A percentile compares a stretch with the other conserved stretches of the same genome.
Evolutionary conservation across 2,888 invertebrate genomes (phyloP).

Genomic region (Hyles lineata): DNA sequence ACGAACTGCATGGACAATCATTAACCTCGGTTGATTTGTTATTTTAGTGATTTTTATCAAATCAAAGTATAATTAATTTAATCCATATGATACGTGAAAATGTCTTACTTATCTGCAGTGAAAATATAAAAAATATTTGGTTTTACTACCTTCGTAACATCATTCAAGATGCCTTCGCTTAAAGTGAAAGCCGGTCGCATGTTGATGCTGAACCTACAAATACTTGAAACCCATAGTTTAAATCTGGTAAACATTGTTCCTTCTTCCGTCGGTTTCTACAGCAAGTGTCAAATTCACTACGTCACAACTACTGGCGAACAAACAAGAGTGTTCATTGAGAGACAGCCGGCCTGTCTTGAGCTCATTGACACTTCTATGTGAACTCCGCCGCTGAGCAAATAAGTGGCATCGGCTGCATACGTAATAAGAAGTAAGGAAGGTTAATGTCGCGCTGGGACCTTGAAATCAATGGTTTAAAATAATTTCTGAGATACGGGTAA

Average conservation of each 20-base stretch:
- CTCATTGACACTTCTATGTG: conserved; percentile 18
- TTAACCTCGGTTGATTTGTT: no score
- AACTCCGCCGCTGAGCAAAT: neutral
- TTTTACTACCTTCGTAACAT: neutral
- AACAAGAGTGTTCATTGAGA: conserved; percentile 17
- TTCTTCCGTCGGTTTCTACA: conserved; percentile 1
- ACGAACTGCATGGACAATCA: no score
- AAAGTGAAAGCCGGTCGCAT: neutral
- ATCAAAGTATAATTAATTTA: no score
- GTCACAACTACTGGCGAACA: conserved; percentile 26
- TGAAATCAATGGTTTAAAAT: neutral
- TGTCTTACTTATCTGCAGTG: no score
- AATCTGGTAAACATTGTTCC: neutral
- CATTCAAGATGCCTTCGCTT: neutral
- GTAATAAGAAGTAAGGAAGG: conserved; percentile 1
- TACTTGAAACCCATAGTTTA: neutral
- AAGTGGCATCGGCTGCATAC: conserved; percentile 16
- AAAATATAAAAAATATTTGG: no score
- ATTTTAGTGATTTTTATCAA: no score
- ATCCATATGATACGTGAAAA: no score
- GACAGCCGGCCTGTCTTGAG: conserved; percentile 7
- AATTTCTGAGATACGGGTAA: neutral
- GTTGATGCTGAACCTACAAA: neutral
- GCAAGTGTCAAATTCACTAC: conserved; percentile 13
- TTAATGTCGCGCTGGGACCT: neutral